phyloP scores from a whole-genome alignment of 1,140 invertebrate genomes.

The Gryon sp. region DNA sequence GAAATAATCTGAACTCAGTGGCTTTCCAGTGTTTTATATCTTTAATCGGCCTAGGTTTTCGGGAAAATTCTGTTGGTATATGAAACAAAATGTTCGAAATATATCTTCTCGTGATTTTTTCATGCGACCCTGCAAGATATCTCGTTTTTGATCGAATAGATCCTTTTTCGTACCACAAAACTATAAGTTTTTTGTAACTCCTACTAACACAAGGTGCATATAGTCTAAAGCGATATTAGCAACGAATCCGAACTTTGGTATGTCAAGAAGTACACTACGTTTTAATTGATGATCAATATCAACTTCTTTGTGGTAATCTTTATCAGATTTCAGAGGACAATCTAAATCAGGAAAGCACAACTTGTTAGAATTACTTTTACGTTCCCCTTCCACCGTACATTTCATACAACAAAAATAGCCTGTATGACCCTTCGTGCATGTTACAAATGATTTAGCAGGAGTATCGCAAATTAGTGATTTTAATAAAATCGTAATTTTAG shows the following conservation, averaged over 20 bases:
- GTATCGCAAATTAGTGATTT: conserved; percentile 70
- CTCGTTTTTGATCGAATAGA: conserved; percentile 23
- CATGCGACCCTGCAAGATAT: neutral
- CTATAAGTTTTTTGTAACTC: conserved; percentile 64
- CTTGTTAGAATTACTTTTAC: neutral
- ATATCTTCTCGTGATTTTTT: neutral
- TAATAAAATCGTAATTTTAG: conserved; percentile 34
- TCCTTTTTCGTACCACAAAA: conserved; percentile 56
- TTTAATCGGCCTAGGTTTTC: conserved; percentile 57
- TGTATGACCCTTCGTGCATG: conserved; percentile 67
- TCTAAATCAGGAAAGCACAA: conserved; percentile 6
- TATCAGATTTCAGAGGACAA: conserved; percentile 24
- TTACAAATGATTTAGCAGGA: conserved; percentile 72
- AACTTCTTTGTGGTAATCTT: conserved; percentile 8
- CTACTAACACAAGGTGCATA: conserved; percentile 65
- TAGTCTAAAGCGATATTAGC: conserved; percentile 62
- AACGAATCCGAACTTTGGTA: conserved; percentile 58
- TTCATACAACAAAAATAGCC: conserved; percentile 72
- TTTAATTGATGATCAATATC: conserved; percentile 30
- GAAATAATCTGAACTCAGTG: conserved; percentile 67
- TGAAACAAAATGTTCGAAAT: neutral
- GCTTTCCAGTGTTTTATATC: conserved; percentile 66
- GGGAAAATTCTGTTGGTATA: conserved; percentile 62
- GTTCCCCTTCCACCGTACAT: conserved; percentile 57
- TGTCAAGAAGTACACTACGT: conserved; percentile 26